Conservation (phyloP, 2,113 vertebrate genomes). For the Myocastor coypus region DNA sequence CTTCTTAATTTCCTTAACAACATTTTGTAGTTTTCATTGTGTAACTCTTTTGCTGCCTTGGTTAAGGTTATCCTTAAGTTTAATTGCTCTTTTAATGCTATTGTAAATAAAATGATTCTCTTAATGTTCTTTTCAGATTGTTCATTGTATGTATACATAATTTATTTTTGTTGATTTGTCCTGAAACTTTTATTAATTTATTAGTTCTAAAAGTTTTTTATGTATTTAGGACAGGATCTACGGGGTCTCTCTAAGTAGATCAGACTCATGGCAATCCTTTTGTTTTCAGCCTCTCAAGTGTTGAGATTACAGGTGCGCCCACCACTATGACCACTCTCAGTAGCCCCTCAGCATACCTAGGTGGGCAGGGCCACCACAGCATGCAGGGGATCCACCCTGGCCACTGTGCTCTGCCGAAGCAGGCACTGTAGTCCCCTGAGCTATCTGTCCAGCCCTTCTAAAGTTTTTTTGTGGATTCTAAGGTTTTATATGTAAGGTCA, state of each 20-base stretch:
- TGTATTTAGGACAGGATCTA: too few species aligned
- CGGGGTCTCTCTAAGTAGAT: too few species aligned
- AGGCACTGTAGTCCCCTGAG: too few species aligned
- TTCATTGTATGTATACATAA: neutral
- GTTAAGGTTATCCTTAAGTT: neutral
- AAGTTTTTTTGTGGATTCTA: neutral
- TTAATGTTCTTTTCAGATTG: neutral
- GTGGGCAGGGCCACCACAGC: too few species aligned
- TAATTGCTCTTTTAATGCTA: neutral
- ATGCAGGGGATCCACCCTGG: too few species aligned
- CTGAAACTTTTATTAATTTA: conserved; percentile 30
- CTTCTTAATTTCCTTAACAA: neutral
- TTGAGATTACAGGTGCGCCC: too few species aligned
- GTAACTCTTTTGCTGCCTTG: neutral
- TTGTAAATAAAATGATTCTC: neutral
- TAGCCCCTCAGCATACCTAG: too few species aligned
- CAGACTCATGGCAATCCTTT: too few species aligned
- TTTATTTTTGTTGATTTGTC: conserved; percentile 30
- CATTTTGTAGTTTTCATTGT: neutral
- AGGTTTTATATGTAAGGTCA: neutral
- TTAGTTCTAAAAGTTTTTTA: conserved; percentile 16
- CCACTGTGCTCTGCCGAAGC: too few species aligned
- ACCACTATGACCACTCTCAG: too few species aligned
- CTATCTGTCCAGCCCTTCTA: neutral
- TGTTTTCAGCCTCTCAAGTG: too few species aligned